Percentiles rank a stretch among this genome's conserved stretches.
These are phyloP conservation scores for Trilocha varians DNA, from an alignment of 2,888 invertebrate species.

Conservation along the genomic window DNA sequence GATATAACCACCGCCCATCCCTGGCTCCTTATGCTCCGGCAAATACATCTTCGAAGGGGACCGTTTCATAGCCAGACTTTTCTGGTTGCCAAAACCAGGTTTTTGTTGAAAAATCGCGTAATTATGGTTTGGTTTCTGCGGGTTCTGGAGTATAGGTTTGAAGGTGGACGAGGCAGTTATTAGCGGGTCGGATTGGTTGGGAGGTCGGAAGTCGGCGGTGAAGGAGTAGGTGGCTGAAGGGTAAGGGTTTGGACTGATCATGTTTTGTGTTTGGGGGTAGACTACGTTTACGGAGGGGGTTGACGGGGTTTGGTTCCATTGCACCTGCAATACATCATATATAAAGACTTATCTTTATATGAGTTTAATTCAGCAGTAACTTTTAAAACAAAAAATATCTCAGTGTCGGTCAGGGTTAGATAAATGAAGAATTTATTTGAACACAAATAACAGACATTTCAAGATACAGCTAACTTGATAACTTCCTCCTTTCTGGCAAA, in stretches of 20 bases:
- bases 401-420: too few species aligned
- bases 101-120: constrained; percentile 62
- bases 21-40: constrained; percentile 52
- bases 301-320: constrained; percentile 80
- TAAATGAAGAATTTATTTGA: too few species aligned
- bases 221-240: constrained; percentile 86
- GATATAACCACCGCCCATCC: constrained; percentile 42
- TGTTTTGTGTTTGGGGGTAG: constrained; percentile 75
- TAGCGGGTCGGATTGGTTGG: constrained; percentile 71
- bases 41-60: constrained; percentile 52
- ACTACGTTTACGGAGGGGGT: constrained; percentile 76
- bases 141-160: constrained; percentile 67
- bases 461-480: too few species aligned
- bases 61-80: constrained; percentile 47
- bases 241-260: constrained; percentile 78
- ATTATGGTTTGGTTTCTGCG: constrained; percentile 51
- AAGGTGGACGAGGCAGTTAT: constrained; percentile 71
- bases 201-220: constrained; percentile 85
- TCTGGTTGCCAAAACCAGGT: constrained; percentile 38
- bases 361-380: background rate
- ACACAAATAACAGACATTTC: too few species aligned
- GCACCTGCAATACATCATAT: constrained; percentile 63
- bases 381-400: constrained; percentile 7
- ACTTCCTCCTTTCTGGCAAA: too few species aligned
- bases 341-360: too few species aligned